Evolutionary conservation across 2,113 vertebrate species (phyloP), one percentile per base, ranked within the genome.

Genomic region (Lipophrys pholis): DNA sequence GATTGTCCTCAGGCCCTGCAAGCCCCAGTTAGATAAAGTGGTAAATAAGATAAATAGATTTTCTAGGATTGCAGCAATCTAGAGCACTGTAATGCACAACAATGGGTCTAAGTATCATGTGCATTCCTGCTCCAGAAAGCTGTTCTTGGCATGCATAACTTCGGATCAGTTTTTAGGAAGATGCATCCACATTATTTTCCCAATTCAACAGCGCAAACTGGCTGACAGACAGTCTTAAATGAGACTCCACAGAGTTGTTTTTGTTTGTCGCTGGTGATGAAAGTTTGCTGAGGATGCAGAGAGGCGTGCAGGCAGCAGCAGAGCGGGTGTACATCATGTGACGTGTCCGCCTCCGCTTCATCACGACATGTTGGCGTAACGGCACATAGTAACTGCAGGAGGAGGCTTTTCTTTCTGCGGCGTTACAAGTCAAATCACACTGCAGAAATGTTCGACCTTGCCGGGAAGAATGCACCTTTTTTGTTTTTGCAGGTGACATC

Each of bases 341-440:
- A 62, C 6, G 12, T 15, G 43, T n/a, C 38, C 43, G 11, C 75
- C 41, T 78, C 54, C 59, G 59, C 55, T 55, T 50, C 16, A 38
- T 12, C 52, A 55, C 48, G 69, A 72, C 58, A 74, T 57, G 57
- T 14, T 76, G 6, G 12, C 21, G 11, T 11, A 16, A 30, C 2
- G 21, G 21, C 21, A 30, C 21, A 30, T 30, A 30, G 21, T 30
- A 30, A 30, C 21, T 56, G 49, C 53, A 65, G 17, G 17, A 75
- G 43, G 72, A 11, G 9, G 21, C 21, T 30, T 30, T 30, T 30
- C 21, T 30, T 30, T 30, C 21, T 30, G 21, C 21, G 21, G 21
- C 21, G 21, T 30, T 30, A 30, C 4, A 2, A 2, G 21, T 30
- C 2, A 30, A 30, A 30, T 30, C 2, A 30, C 21, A 30, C 21